Base-by-base conservation (phyloP, 2,113 vertebrate genomes). In the Tyrannus savana region DNA sequence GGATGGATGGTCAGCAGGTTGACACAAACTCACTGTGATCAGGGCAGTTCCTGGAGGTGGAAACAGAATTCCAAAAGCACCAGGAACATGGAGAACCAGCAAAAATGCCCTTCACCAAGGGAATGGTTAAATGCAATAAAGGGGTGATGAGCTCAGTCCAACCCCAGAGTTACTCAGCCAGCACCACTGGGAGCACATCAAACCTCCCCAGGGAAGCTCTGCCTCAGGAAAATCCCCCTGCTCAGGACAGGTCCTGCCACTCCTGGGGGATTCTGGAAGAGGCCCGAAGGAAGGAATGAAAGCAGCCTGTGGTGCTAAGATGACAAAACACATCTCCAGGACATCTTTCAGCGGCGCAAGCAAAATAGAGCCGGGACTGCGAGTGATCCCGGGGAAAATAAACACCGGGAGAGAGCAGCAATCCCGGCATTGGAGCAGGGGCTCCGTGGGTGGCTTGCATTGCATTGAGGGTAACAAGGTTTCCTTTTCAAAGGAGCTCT, bases 281-380 rank as follows among this genome's bases (percentile, higher is more conserved):
- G 37, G 83, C 42, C 25, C 39, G 68, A 42, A 76, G 69, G 85
- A 85, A 96, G 69, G 85, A 85, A 96, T 39, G 84, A 76, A 49
- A 75, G 85, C 52, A 56, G 44, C 53, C 84, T 60, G 44, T 78
- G 73, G 83, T 14, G 53, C 49, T 81, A 12, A 68, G 88, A 95
- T 94, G 95, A 87, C 89, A 93, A 96, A 95, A 63, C 69, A 90
- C 47, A 96, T 93, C 96, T 96, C 95, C 92, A 84, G 90, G 95
- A 93, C 58, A 62, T 88, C 92, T 87, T 92, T 90, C 88, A 94
- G 90, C 93, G 60, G 89, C 0, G 1, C 73, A 68, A 96, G 86
- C 85, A 52, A 92, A 96, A 92, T 24, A 90, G 90, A 72, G 19
- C 83, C 4, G 92, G 2, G 39, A 77, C 85, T 89, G 93, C 64